These are phyloP conservation scores for Anarhynchus alexandrinus DNA, from an alignment of 2,113 vertebrate species.

Conservation along the genomic window DNA sequence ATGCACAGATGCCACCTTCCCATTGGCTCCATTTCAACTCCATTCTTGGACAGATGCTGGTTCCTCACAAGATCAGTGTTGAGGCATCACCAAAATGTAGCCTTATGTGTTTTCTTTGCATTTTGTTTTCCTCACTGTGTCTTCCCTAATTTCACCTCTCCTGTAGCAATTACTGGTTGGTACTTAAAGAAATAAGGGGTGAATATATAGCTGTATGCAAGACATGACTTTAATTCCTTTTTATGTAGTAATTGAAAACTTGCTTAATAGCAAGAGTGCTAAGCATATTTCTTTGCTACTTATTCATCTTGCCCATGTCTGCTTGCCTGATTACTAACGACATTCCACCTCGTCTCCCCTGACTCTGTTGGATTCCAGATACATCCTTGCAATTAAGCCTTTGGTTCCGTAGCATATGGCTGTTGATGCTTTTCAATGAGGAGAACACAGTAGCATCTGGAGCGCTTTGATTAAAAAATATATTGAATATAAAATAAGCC, in stretches of 20 bases:
- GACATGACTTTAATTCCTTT: not conserved
- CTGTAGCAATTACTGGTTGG: not conserved
- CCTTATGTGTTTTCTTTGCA: not conserved
- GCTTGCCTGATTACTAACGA: not conserved
- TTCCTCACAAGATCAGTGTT: not conserved
- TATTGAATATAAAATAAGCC: slow-evolving; percentile 5
- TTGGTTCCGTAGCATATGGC: slow-evolving; percentile 45
- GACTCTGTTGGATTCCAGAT: not conserved
- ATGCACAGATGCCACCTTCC: not conserved
- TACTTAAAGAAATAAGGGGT: not conserved
- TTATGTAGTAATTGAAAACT: not conserved
- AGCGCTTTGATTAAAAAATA: slow-evolving; percentile 53
- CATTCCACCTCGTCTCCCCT: not conserved
- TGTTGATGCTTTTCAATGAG: slow-evolving; percentile 6
- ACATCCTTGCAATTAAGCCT: slow-evolving; percentile 32
- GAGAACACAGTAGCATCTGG: slow-evolving; percentile 39
- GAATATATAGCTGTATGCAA: rapidly evolving
- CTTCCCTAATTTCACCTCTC: not conserved
- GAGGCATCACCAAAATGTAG: not conserved
- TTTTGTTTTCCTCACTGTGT: not conserved
- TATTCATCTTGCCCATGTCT: not conserved
- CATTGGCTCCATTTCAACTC: not conserved
- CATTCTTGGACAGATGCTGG: not conserved
- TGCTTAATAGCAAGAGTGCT: not conserved
- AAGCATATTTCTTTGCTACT: not conserved